Percentiles rank a stretch among this genome's conserved stretches.
These are phyloP conservation scores for Leptobrachium leishanense DNA, from an alignment of 2,113 vertebrate species.

Conservation along the genomic window DNA sequence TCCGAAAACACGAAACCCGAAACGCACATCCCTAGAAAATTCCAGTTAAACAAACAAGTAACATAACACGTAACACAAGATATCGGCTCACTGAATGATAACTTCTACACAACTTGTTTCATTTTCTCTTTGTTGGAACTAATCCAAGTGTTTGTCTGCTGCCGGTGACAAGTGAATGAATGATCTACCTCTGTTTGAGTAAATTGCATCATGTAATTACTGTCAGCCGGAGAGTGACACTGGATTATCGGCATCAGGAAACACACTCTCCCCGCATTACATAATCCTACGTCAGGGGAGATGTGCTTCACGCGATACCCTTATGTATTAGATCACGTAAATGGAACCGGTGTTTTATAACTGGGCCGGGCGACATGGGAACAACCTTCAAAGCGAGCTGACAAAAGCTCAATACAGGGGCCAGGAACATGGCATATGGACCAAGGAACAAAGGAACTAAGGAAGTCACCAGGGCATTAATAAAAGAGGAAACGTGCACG, in stretches of 20 bases:
- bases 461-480: no score
- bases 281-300: neutral
- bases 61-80: no score
- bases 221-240: constrained; percentile 30
- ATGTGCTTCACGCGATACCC: neutral
- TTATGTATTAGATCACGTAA: constrained; percentile 18
- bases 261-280: constrained; percentile 21
- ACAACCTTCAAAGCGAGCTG: neutral
- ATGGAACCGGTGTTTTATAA: neutral
- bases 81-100: no score
- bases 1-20: no score
- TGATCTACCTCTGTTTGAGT: constrained; percentile 24
- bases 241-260: constrained; percentile 32
- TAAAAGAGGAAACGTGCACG: no score
- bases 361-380: neutral
- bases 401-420: no score
- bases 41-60: no score
- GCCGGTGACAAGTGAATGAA: constrained; percentile 14
- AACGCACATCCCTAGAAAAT: no score
- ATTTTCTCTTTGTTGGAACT: neutral
- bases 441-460: no score
- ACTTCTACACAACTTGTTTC: no score
- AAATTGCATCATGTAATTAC: constrained; percentile 42
- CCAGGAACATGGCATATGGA: no score
- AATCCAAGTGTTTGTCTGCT: neutral